A percentile compares a stretch with the other conserved stretches of the same genome.
Evolutionary conservation across 2,888 invertebrate species (phyloP).

Genomic region (Campoplex nolae): DNA sequence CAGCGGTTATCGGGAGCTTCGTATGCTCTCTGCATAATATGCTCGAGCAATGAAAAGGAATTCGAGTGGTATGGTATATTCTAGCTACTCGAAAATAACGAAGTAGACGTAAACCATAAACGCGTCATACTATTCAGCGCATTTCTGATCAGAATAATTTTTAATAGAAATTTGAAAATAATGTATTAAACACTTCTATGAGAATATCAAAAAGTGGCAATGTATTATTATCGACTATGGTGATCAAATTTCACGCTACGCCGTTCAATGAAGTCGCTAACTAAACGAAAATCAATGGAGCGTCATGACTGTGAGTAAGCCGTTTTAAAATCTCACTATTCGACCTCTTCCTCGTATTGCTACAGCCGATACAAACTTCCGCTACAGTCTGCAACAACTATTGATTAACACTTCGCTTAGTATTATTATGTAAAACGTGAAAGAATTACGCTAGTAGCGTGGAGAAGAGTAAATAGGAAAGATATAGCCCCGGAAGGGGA

Average conservation of each 20-base stretch:
- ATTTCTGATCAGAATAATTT: constrained; percentile 1
- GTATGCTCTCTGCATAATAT: constrained; percentile 66
- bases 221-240: background rate
- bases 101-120: constrained; percentile 27
- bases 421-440: constrained; percentile 54
- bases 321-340: background rate
- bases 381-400: constrained; percentile 5
- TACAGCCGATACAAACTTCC: background rate
- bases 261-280: background rate
- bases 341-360: background rate
- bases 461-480: background rate
- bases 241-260: background rate
- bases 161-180: background rate
- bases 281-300: background rate
- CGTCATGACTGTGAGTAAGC: background rate
- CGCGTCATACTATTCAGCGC: constrained; percentile 34
- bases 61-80: constrained; percentile 48
- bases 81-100: constrained; percentile 49
- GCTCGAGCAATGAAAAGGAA: constrained; percentile 68
- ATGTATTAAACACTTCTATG: background rate
- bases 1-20: constrained; percentile 65
- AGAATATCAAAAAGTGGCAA: background rate
- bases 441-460: constrained; percentile 38
- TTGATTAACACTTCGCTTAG: constrained; percentile 40
- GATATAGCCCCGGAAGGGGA: constrained; percentile 7